A percentile compares a stretch with the other conserved stretches of the same genome.
These are phyloP conservation scores for Mus spicilegus DNA, from an alignment of 2,113 vertebrate genomes.

Conservation along the genomic window DNA sequence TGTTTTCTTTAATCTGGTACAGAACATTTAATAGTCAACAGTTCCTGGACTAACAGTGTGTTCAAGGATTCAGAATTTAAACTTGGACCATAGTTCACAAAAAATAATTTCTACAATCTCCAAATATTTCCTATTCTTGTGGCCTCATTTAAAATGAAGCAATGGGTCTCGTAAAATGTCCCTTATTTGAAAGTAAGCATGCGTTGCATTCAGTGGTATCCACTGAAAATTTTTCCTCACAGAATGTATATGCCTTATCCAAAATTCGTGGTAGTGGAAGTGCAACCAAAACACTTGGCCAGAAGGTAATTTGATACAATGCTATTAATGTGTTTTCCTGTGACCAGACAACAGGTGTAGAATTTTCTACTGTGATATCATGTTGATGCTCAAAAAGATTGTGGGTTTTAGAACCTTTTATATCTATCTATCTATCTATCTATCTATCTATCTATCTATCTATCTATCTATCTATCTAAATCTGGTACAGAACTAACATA, in stretches of 20 bases:
- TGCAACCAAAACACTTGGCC: neutral
- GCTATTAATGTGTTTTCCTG: neutral
- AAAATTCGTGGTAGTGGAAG: neutral
- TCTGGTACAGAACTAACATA: neutral
- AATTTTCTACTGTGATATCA: neutral
- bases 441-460: too few species aligned
- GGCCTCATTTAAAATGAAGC: conserved; percentile 16
- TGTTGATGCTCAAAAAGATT: neutral
- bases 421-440: neutral
- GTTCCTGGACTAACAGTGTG: neutral
- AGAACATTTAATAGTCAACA: neutral
- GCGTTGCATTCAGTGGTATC: neutral
- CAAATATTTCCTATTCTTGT: neutral
- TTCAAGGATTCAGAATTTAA: conserved; percentile 34
- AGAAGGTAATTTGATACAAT: neutral
- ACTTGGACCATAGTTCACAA: neutral
- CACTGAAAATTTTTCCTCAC: neutral
- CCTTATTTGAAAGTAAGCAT: conserved; percentile 42
- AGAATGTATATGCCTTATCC: neutral
- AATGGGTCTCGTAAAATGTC: neutral
- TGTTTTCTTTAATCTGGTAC: neutral
- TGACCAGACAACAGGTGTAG: neutral
- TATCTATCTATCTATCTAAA: too few species aligned
- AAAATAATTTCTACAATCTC: conserved; percentile 5
- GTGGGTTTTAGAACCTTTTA: neutral